Percentiles rank a stretch among this genome's conserved stretches.
Evolutionary conservation across 2,113 vertebrate species (phyloP).

Genomic region (Lepidothrix coronata): DNA sequence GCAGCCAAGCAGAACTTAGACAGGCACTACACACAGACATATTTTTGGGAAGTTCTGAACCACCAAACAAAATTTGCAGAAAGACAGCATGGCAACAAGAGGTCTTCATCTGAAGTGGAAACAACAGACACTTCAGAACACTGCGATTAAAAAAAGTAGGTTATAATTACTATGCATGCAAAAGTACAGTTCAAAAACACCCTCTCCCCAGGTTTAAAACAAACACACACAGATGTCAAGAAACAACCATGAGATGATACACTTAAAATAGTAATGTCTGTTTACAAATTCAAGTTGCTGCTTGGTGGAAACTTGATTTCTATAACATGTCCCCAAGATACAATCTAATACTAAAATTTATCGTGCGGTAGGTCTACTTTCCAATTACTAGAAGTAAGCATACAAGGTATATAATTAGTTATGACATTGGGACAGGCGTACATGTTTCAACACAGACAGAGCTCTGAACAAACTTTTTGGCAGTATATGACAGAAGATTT

Average conservation of each 20-base stretch:
- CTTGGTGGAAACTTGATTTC: conserved; percentile 71
- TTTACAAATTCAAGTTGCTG: conserved; percentile 75
- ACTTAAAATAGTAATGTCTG: conserved; percentile 71
- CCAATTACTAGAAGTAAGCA: conserved; percentile 82
- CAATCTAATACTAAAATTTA: conserved; percentile 72
- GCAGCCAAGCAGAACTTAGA: not conserved
- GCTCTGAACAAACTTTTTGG: conserved; percentile 78
- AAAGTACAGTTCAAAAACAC: conserved; percentile 27
- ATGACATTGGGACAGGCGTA: conserved; percentile 84
- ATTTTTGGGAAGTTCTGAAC: not conserved
- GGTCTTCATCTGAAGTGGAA: conserved; percentile 36
- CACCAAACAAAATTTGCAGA: conserved; percentile 3
- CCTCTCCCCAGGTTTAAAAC: conserved; percentile 34
- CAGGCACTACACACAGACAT: not conserved
- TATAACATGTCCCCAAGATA: conserved; percentile 75
- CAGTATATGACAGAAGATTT: conserved; percentile 79
- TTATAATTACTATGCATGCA: conserved; percentile 23
- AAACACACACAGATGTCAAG: conserved; percentile 56
- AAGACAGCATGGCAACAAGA: not conserved
- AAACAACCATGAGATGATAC: conserved; percentile 55
- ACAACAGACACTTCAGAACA: conserved; percentile 36
- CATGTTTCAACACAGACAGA: conserved; percentile 78
- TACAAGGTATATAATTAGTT: conserved; percentile 87
- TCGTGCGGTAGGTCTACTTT: conserved; percentile 79
- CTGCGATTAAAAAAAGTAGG: conserved; percentile 17